phyloP scores from a whole-genome alignment of 2,797 vertebrate species.

The Gambusia yucatana region DNA sequence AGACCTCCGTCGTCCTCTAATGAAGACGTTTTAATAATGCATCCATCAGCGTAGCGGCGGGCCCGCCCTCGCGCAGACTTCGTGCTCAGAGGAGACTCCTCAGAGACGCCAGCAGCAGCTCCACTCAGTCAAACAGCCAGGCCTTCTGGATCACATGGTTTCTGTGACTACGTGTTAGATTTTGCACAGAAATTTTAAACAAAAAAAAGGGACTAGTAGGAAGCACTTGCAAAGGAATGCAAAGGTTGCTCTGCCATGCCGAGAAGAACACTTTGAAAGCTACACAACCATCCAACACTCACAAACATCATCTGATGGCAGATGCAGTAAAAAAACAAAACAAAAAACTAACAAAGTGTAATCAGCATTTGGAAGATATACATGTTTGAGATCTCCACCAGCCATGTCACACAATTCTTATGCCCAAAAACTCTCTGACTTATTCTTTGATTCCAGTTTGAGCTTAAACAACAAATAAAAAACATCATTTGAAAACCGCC shows the following conservation, averaged over 20 bases:
- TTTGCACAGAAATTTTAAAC: neutral
- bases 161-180: constrained; percentile 24
- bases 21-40: constrained; percentile 63
- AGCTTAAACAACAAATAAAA: neutral
- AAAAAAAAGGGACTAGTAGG: too few relatives aligned
- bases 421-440: neutral
- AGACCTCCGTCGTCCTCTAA: constrained; percentile 26
- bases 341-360: neutral
- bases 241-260: neutral
- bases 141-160: constrained; percentile 11
- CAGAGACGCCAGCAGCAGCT: constrained; percentile 30
- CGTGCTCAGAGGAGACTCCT: constrained; percentile 33
- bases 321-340: neutral
- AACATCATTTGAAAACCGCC: neutral
- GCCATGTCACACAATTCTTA: neutral
- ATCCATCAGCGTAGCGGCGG: constrained; percentile 36
- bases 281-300: neutral
- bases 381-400: neutral
- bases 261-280: neutral
- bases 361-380: neutral
- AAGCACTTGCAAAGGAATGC: neutral
- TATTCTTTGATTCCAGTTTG: neutral
- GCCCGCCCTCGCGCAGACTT: constrained; percentile 21
- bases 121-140: constrained; percentile 19
- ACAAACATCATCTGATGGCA: neutral